Conservation (phyloP, 2,797 vertebrate genomes). For the Schizothorax lantsangensis region DNA sequence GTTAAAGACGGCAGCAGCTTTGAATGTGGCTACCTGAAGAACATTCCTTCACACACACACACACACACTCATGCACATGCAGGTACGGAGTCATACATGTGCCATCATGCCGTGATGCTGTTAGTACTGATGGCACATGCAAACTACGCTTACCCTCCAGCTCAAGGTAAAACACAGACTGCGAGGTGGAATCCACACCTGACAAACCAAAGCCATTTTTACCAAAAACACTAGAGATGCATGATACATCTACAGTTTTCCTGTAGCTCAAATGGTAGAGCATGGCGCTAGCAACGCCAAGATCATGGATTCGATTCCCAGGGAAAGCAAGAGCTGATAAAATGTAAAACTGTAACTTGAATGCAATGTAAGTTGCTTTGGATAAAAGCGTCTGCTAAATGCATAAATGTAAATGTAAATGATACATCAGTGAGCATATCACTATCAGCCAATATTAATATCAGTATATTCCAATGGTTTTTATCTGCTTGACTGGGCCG, state of each 20-base stretch:
- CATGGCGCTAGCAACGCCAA: too few relatives aligned
- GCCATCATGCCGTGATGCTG: not conserved
- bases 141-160: conserved; percentile 64
- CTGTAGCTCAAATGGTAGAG: too few relatives aligned
- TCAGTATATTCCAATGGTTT: not conserved
- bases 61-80: conserved; percentile 25
- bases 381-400: too few relatives aligned
- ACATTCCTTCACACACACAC: not conserved
- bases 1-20: conserved; percentile 33
- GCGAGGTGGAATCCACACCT: conserved; percentile 62
- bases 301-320: too few relatives aligned
- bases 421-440: not conserved
- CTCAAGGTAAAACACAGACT: conserved; percentile 69
- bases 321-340: too few relatives aligned
- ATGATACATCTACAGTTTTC: not conserved
- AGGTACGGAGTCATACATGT: not conserved
- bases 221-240: conserved; percentile 48
- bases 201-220: conserved; percentile 61
- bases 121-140: conserved; percentile 26
- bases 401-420: not conserved
- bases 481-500: not conserved
- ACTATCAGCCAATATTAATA: not conserved
- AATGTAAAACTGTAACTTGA: too few relatives aligned
- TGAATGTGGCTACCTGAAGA: conserved; percentile 15
- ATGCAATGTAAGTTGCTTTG: too few relatives aligned